Evolutionary conservation across 2,113 vertebrate species (phyloP).

Genomic region (Glaucomys volans): DNA sequence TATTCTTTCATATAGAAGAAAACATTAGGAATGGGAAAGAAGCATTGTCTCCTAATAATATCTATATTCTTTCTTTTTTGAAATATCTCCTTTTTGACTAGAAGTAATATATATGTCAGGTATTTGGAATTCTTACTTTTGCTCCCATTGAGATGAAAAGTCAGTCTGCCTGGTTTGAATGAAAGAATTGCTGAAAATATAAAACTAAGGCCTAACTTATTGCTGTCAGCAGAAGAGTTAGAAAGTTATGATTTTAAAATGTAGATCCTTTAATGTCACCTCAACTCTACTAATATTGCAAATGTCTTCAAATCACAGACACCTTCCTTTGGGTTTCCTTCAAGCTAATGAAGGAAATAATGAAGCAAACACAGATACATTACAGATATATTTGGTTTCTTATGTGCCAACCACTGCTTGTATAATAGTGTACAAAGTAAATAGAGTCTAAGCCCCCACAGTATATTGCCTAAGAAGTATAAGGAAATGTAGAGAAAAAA

Average conservation of each 20-base stretch:
- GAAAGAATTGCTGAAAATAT: conserved; percentile 14
- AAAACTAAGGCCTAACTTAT: background rate
- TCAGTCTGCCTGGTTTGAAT: background rate
- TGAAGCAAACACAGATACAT: background rate
- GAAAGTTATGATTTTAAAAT: background rate
- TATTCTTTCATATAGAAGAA: background rate
- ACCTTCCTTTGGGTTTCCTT: background rate
- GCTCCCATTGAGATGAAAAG: background rate
- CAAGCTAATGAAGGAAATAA: background rate
- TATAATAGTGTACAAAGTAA: background rate
- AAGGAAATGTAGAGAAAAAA: background rate
- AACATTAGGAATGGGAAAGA: background rate
- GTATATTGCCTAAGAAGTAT: background rate
- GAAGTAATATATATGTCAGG: background rate
- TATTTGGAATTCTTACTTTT: background rate
- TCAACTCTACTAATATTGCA: background rate
- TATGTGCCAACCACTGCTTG: background rate
- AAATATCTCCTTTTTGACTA: background rate
- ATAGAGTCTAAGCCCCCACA: background rate
- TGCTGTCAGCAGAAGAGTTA: background rate
- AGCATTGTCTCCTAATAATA: background rate
- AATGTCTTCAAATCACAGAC: background rate
- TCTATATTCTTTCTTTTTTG: background rate
- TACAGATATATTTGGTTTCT: background rate
- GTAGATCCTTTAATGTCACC: background rate